Evolutionary conservation across 1,140 invertebrate genomes (phyloP), one percentile per base, ranked within the genome.

Genomic region (Listronotus oregonensis): DNA sequence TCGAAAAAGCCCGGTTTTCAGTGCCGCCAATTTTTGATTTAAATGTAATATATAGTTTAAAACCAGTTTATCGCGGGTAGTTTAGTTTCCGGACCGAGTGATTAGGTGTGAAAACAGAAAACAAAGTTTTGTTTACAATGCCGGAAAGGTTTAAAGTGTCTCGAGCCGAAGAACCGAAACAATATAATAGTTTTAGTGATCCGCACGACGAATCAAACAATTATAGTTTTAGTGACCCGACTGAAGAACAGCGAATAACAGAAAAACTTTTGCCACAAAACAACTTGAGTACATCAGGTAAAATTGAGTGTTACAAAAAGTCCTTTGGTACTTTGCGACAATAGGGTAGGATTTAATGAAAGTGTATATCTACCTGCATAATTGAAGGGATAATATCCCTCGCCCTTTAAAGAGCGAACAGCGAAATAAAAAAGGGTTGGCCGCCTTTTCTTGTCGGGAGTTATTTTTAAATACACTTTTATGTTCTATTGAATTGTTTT

Each of bases 181-280:
- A 60, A 43, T 66, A 66, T 39, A 66, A 66, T 37, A 66, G 64
- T 60, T 66, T 59, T 46, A 66, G 52, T 55, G 57, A 66, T 34
- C 31, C 56, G 12, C 40, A 44, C 40, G 64, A 66, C 7, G 58
- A 66, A 37, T n/a, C 15, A n/a, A 57, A 56, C 21, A 47, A 50
- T 21, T 50, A 12, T 40, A 66, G 42, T 56, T 66, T 37, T 34
- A 60, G 37, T 61, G 51, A n/a, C 15, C 37, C 27, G 7, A 54
- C n/a, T 21, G 64, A 66, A 14, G 64, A 66, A 18, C 32, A 49
- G 31, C 21, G 58, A 47, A 39, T 61, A 8, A 66, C 14, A 14
- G 49, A 66, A 32, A 66, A 66, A 50, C 64, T 66, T 39, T 66
- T 66, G 31, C 49, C 56, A 18, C 50, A 62, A 7, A 42, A 27